Percentiles rank a stretch among this genome's conserved stretches.
Conservation (phyloP, 2,797 vertebrate species). For the Atherinosoma microstoma region DNA sequence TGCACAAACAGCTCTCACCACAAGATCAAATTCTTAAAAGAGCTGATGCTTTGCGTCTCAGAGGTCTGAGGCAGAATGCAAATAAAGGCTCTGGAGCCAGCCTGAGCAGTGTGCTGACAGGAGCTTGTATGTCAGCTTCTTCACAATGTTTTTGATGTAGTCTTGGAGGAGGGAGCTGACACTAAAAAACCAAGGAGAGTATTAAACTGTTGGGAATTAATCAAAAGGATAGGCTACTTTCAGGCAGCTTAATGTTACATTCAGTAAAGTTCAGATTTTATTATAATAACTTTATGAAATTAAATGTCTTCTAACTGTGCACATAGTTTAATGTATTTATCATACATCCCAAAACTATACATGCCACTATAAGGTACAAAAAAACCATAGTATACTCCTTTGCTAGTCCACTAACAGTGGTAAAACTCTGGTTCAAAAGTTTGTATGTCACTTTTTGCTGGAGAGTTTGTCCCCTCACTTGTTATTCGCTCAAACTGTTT, state of each 20-base stretch:
- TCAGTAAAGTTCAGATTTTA: not conserved
- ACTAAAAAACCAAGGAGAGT: conserved; percentile 3
- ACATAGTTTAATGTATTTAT: not conserved
- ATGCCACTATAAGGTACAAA: not conserved
- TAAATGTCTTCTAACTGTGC: not conserved
- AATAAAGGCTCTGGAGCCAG: conserved; percentile 44
- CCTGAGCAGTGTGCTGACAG: conserved; percentile 46
- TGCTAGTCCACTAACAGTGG: too few relatives aligned
- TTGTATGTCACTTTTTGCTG: not conserved
- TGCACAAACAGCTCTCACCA: conserved; percentile 58
- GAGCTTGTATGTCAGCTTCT: conserved; percentile 30
- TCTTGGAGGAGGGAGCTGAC: conserved; percentile 25
- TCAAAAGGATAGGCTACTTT: conserved; percentile 25
- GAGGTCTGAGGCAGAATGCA: conserved; percentile 61
- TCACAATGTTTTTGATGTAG: conserved; percentile 35
- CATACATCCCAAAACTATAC: not conserved
- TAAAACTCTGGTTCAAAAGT: not conserved
- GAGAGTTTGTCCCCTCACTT: not conserved
- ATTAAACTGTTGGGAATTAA: conserved; percentile 14
- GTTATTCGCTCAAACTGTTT: not conserved
- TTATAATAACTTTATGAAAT: not conserved
- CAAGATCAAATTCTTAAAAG: conserved; percentile 56
- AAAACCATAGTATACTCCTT: too few relatives aligned
- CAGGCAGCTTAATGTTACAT: conserved; percentile 9
- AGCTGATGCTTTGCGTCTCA: conserved; percentile 58